Conservation (phyloP, 1,140 invertebrate species). For the Aphidius ervi region DNA sequence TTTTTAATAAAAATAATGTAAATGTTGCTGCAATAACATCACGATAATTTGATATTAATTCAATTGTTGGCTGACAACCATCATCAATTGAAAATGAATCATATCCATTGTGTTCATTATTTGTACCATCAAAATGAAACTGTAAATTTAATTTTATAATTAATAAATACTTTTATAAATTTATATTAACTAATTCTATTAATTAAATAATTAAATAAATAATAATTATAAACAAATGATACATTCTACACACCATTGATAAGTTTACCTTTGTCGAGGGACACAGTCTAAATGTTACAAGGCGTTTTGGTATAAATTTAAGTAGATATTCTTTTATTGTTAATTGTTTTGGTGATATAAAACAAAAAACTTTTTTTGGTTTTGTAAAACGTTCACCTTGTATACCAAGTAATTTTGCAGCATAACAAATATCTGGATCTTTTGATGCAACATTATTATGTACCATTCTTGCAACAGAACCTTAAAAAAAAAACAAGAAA, state of each 20-base stretch:
- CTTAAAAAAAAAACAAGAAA: constrained; percentile 6
- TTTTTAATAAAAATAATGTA: constrained; percentile 87
- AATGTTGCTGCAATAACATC: constrained; percentile 91
- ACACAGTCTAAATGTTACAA: constrained; percentile 89
- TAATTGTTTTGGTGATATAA: constrained; percentile 81
- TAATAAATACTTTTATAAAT: background rate
- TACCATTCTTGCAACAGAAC: constrained; percentile 72
- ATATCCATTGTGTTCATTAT: constrained; percentile 50
- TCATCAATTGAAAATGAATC: constrained; percentile 79
- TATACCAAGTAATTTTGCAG: constrained; percentile 73
- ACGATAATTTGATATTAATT: constrained; percentile 75
- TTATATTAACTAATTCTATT: too few species aligned
- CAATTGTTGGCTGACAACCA: constrained; percentile 81
- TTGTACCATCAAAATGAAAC: constrained; percentile 59
- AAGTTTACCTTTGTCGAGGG: constrained; percentile 79
- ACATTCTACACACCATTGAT: constrained; percentile 21
- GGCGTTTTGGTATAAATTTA: constrained; percentile 86
- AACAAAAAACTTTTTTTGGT: constrained; percentile 83
- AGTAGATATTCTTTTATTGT: constrained; percentile 90
- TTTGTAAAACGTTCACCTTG: constrained; percentile 66
- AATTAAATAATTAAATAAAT: constrained; percentile 4
- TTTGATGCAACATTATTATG: constrained; percentile 82
- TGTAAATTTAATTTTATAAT: constrained; percentile 43
- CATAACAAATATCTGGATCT: constrained; percentile 81
- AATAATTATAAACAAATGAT: constrained; percentile 18